Evolutionary conservation across 1,140 invertebrate species (phyloP).

Genomic region (Nylanderia fulva): DNA sequence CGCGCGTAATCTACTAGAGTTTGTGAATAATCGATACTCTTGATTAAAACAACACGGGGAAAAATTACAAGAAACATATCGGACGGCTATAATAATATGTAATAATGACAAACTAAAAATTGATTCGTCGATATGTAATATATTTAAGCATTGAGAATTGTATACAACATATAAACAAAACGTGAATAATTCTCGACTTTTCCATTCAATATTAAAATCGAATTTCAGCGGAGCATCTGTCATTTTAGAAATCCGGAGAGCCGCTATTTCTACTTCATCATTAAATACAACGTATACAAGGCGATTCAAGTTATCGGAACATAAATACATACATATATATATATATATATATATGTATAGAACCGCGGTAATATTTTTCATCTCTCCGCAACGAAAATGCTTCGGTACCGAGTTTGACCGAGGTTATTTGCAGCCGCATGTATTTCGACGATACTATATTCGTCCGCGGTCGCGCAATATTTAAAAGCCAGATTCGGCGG

Average conservation of each 20-base stretch:
- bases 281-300: background rate
- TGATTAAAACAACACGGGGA: slow-evolving; percentile 15
- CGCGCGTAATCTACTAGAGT: slow-evolving; percentile 25
- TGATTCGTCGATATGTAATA: background rate
- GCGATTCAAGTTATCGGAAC: slow-evolving; percentile 30
- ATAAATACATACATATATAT: no score
- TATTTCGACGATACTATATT: slow-evolving; percentile 34
- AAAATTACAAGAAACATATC: background rate
- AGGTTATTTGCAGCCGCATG: slow-evolving; percentile 53
- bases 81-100: no score
- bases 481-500: slow-evolving; percentile 55
- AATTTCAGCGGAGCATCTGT: background rate
- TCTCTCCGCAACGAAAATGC: slow-evolving; percentile 25
- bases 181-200: background rate
- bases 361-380: slow-evolving; percentile 24
- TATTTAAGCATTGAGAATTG: background rate
- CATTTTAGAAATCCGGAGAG: background rate
- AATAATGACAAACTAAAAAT: slow-evolving; percentile 22
- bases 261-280: background rate
- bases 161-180: background rate
- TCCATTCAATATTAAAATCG: background rate
- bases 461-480: slow-evolving; percentile 53
- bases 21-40: slow-evolving; percentile 48
- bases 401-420: background rate
- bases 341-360: no score